Evolutionary conservation across 1,140 invertebrate genomes (phyloP).

Genomic region (Achatina immaculata): DNA sequence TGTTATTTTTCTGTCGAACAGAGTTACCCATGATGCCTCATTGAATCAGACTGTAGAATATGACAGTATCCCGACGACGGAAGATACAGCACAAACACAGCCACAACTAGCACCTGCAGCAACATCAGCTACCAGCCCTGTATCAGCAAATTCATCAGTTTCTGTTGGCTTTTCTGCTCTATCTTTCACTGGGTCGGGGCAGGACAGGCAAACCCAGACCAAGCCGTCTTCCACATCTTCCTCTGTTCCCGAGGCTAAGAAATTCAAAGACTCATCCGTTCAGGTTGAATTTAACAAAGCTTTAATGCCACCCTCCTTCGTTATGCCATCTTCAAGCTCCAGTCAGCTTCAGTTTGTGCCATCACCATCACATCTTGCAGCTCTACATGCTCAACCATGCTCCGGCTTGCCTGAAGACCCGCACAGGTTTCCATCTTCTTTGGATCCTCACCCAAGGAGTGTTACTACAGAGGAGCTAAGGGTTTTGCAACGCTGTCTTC

Average conservation of each 20-base stretch:
- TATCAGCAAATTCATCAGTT: not conserved
- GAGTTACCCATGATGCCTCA: not conserved
- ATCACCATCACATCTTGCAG: not conserved
- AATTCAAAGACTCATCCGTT: conserved; percentile 34
- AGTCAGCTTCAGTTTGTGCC: not conserved
- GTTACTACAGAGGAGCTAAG: conserved; percentile 64
- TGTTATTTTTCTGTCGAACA: not conserved
- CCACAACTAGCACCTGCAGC: not conserved
- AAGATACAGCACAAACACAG: not conserved
- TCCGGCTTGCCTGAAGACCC: not conserved
- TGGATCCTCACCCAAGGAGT: conserved; percentile 55
- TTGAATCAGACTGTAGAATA: not conserved
- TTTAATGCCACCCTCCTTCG: conserved; percentile 12
- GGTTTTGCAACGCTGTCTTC: conserved; percentile 70
- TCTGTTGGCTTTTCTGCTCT: not conserved
- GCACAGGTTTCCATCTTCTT: not conserved
- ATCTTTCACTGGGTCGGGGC: not conserved
- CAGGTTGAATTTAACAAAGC: conserved; percentile 22
- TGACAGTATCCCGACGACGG: not conserved
- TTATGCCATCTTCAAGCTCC: not conserved
- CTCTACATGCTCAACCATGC: conserved; percentile 7
- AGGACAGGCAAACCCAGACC: not conserved
- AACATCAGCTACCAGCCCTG: not conserved
- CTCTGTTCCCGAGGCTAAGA: conserved; percentile 28
- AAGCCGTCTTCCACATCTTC: conserved; percentile 14